A percentile compares a stretch with the other conserved stretches of the same genome.
These are phyloP conservation scores for Oryctes rhinoceros DNA, from an alignment of 1,140 invertebrate species.

Conservation along the genomic window DNA sequence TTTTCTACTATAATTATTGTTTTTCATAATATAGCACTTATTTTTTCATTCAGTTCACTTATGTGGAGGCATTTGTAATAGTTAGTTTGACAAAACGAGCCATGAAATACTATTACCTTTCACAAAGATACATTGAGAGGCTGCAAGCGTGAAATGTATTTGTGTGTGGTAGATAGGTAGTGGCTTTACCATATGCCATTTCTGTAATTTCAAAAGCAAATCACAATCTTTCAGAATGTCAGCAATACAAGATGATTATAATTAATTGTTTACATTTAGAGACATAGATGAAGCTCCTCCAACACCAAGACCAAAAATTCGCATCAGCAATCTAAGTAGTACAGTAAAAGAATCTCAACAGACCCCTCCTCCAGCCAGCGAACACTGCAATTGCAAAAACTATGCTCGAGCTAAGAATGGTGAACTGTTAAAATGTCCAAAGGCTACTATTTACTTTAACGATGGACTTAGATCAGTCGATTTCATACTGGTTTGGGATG, in stretches of 20 bases:
- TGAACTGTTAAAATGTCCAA: conserved; percentile 49
- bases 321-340: neutral
- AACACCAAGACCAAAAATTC: neutral
- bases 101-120: no score
- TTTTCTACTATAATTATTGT: neutral
- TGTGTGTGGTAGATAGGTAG: no score
- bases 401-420: conserved; percentile 18
- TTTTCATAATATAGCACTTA: no score
- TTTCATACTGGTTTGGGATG: conserved; percentile 81
- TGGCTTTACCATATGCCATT: no score
- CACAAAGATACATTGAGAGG: no score
- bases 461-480: conserved; percentile 77
- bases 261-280: neutral
- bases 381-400: conserved; percentile 19
- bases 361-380: neutral
- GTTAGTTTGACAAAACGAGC: no score
- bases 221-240: no score
- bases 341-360: conserved; percentile 25
- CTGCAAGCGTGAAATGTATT: no score
- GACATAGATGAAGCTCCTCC: neutral
- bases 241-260: no score
- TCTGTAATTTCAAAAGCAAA: no score
- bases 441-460: conserved; percentile 70
- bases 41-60: no score
- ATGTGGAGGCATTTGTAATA: no score